Conservation (phyloP, 1,140 invertebrate genomes). For the Pogonognathellus flavescens region DNA sequence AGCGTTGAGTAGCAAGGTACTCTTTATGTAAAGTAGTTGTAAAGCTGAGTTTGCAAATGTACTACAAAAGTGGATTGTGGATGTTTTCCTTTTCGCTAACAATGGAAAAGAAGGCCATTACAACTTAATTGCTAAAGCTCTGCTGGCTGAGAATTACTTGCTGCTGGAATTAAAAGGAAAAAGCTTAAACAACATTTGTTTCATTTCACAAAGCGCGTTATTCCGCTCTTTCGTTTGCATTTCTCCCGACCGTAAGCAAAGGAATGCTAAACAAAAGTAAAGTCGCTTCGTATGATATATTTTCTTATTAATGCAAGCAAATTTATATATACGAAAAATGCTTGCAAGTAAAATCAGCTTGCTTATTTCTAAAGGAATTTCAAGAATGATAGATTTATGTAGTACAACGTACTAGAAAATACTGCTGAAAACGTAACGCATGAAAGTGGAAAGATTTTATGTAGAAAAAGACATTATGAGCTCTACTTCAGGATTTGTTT, state of each 20-base stretch:
- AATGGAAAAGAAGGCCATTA: not conserved
- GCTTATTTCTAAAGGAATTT: no score
- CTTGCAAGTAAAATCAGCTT: no score
- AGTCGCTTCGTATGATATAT: not conserved
- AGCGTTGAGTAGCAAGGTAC: not conserved
- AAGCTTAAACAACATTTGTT: not conserved
- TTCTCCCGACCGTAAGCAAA: not conserved
- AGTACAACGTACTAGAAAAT: not conserved
- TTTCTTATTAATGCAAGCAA: not conserved
- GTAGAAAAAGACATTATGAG: no score
- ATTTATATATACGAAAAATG: no score
- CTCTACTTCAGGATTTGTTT: no score
- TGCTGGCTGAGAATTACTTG: not conserved
- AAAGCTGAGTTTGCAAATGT: not conserved
- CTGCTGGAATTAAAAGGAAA: not conserved
- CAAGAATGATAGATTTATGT: no score
- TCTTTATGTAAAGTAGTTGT: not conserved
- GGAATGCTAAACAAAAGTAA: not conserved
- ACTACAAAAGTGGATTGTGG: not conserved
- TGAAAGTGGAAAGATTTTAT: no score
- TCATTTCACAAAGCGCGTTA: not conserved
- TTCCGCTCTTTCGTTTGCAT: not conserved
- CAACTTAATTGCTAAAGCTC: slow-evolving; percentile 14
- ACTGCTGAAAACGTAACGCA: not conserved
- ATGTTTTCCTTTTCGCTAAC: not conserved